These are phyloP conservation scores for Eristalis pertinax DNA, from an alignment of 2,888 invertebrate species.

Conservation along the genomic window DNA sequence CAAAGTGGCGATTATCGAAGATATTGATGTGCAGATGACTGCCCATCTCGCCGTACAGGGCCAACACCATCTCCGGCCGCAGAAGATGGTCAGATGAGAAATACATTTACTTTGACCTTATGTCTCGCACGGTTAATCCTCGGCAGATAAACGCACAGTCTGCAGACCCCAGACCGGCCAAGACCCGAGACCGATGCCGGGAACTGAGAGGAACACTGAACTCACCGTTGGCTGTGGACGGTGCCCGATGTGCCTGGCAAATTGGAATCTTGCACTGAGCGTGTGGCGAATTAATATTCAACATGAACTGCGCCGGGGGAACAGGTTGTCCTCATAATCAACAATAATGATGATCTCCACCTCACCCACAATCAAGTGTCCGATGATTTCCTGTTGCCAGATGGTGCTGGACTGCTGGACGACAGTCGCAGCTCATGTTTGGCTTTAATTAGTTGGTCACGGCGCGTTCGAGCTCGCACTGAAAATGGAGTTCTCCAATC, in stretches of 20 bases:
- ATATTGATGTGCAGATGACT: conserved; percentile 71
- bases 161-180: conserved; percentile 13
- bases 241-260: conserved; percentile 11
- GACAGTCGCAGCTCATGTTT: conserved; percentile 35
- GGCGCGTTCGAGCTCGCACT: conserved; percentile 5
- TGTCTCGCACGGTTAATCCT: conserved; percentile 70
- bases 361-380: conserved; percentile 56
- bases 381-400: conserved; percentile 53
- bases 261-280: conserved; percentile 61
- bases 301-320: conserved; percentile 38
- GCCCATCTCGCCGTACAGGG: conserved; percentile 43
- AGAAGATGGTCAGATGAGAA: conserved; percentile 69
- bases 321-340: conserved; percentile 70
- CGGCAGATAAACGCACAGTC: conserved; percentile 61
- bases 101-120: conserved; percentile 69
- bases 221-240: conserved; percentile 2
- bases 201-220: conserved; percentile 26
- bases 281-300: conserved; percentile 69
- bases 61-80: conserved; percentile 48
- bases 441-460: conserved; percentile 63
- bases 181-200: conserved; percentile 25
- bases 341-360: conserved; percentile 54
- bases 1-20: conserved; percentile 72
- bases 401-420: background rate
- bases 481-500: conserved; percentile 16